These are phyloP conservation scores for Coccyzus lansbergi DNA, from an alignment of 2,797 vertebrate species.

Conservation along the genomic window DNA sequence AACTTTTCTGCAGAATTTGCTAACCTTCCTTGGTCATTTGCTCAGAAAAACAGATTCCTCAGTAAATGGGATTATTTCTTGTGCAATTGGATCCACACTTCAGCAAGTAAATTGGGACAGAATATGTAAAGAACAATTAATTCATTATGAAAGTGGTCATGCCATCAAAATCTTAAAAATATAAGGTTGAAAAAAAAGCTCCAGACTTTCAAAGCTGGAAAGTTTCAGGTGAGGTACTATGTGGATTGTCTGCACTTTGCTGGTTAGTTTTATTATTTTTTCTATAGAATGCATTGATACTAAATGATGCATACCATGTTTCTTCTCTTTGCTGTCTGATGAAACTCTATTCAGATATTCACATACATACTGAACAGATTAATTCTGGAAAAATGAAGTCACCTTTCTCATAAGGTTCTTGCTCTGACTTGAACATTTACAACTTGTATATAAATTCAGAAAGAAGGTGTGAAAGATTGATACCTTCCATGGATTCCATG, in stretches of 20 bases:
- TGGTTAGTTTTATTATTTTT: not conserved
- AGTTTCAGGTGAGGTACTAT: not conserved
- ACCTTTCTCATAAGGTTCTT: not conserved
- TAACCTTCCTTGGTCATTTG: not conserved
- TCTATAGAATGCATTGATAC: not conserved
- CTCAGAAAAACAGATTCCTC: not conserved
- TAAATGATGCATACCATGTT: not conserved
- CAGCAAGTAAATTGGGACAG: not conserved
- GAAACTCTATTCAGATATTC: not conserved
- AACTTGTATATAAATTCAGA: not conserved
- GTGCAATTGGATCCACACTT: not conserved
- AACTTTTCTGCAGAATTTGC: not conserved
- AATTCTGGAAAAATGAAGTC: not conserved
- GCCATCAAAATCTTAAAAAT: not conserved
- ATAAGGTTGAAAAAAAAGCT: not conserved
- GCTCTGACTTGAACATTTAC: not conserved
- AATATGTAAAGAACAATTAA: not conserved
- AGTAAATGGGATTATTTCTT: not conserved
- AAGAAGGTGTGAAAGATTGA: not conserved
- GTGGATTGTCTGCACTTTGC: not conserved
- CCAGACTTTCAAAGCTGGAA: not conserved
- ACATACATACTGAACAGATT: not conserved
- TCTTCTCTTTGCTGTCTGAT: not conserved
- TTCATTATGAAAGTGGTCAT: not conserved
- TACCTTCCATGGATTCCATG: not conserved